Percentiles rank a stretch among this genome's conserved stretches.
These are phyloP conservation scores for Sceloporus tristichus DNA, from an alignment of 2,113 vertebrate genomes.

Conservation along the genomic window DNA sequence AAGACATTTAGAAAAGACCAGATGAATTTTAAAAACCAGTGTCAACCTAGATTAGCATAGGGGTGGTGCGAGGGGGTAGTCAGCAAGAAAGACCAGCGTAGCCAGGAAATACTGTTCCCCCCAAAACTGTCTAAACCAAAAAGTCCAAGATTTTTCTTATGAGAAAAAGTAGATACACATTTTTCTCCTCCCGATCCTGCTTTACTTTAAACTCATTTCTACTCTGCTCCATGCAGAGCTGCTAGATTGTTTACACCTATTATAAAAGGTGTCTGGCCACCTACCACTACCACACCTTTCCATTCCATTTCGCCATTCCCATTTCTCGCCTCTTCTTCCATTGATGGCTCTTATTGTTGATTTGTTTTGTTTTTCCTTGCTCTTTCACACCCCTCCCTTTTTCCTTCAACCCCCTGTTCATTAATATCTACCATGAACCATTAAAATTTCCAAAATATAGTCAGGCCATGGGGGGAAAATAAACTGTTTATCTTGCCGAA, in stretches of 20 bases:
- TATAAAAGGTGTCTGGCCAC: not conserved
- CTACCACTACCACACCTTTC: too few species aligned
- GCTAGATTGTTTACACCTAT: not conserved
- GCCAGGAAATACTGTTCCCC: not conserved
- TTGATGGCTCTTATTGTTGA: not conserved
- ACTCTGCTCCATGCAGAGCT: not conserved
- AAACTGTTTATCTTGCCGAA: not conserved
- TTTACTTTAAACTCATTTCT: slow-evolving; percentile 10
- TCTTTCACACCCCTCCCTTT: not conserved
- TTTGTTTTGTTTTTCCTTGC: slow-evolving; percentile 1
- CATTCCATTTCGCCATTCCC: not conserved
- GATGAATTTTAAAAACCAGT: not conserved
- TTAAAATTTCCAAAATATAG: not conserved
- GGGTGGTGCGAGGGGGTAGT: not conserved
- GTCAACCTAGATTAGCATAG: not conserved
- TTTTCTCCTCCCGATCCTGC: not conserved
- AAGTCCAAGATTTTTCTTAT: not conserved
- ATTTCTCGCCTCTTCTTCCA: not conserved
- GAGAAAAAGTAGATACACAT: not conserved
- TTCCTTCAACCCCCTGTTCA: not conserved
- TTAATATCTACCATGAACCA: not conserved
- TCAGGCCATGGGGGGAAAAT: not conserved
- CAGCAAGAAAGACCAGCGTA: not conserved
- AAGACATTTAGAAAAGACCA: not conserved
- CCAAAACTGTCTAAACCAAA: not conserved